Evolutionary conservation across 2,888 invertebrate genomes (phyloP).

Genomic region (Torymus auratus): DNA sequence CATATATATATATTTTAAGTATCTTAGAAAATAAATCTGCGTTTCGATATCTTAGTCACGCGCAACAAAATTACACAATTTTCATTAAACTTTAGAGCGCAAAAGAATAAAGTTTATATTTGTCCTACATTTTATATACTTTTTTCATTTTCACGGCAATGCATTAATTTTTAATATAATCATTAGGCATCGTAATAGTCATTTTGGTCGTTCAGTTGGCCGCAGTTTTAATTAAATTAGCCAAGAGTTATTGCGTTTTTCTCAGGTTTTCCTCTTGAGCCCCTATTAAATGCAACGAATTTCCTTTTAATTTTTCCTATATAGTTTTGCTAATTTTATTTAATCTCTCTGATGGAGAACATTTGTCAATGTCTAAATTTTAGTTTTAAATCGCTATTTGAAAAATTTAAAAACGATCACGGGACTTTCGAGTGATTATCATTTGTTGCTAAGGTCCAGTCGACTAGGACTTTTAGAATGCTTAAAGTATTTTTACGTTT

Average conservation of each 20-base stretch:
- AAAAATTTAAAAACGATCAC: conserved; percentile 32
- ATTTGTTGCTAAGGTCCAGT: conserved; percentile 32
- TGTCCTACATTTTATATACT: no score
- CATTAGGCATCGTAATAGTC: conserved; percentile 40
- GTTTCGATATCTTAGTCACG: background rate
- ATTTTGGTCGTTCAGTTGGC: conserved; percentile 45
- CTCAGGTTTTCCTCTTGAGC: background rate
- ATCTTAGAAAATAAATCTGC: conserved; percentile 33
- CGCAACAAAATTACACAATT: background rate
- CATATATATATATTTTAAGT: conserved; percentile 7
- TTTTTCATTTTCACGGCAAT: no score
- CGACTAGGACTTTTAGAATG: conserved; percentile 23
- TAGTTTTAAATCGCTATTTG: conserved; percentile 2
- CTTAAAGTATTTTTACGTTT: conserved; percentile 3
- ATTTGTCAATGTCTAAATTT: no score
- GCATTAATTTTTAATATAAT: conserved; percentile 26
- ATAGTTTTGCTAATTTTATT: conserved; percentile 6
- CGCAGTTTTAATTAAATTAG: conserved; percentile 24
- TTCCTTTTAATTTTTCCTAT: no score
- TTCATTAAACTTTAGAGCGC: conserved; percentile 1
- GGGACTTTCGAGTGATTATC: conserved; percentile 51
- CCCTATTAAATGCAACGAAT: no score
- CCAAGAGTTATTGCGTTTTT: background rate
- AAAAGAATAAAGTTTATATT: conserved; percentile 12
- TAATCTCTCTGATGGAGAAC: background rate